Conservation (phyloP, 23 tunicate species). For the Clavelina lepadiformis region DNA sequence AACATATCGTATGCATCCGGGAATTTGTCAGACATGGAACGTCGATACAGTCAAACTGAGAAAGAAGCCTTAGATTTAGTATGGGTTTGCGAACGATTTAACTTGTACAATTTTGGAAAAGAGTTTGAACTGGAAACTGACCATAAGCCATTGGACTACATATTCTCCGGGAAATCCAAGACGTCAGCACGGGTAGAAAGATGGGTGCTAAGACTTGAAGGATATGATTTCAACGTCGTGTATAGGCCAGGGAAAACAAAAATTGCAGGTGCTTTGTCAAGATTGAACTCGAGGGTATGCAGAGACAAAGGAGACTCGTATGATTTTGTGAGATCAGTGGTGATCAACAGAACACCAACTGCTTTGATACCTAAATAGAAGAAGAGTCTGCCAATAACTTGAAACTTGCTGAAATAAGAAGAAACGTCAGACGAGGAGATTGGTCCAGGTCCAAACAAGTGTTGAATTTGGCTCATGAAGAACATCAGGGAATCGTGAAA, state of each 20-base stretch:
- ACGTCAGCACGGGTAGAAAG: constrained; percentile 23
- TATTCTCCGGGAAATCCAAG: constrained; percentile 16
- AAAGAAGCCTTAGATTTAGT: constrained; percentile 24
- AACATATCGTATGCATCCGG: constrained; percentile 17
- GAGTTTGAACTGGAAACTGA: constrained; percentile 32
- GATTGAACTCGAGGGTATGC: constrained; percentile 8
- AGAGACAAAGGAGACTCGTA: no score
- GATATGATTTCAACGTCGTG: constrained; percentile 16
- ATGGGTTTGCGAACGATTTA: constrained; percentile 22
- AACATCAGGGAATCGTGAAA: constrained; percentile 36
- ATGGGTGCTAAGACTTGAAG: constrained; percentile 21
- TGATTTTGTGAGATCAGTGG: neutral
- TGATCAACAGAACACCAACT: neutral
- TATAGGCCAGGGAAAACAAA: constrained; percentile 14
- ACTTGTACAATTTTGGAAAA: constrained; percentile 17
- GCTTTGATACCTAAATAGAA: constrained; percentile 4
- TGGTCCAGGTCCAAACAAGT: constrained; percentile 13
- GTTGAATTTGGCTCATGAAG: constrained; percentile 15
- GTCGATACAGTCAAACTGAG: constrained; percentile 13
- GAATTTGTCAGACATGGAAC: neutral
- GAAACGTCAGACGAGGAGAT: constrained; percentile 1
- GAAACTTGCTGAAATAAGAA: neutral
- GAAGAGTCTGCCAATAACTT: neutral
- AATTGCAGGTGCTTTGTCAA: constrained; percentile 25
- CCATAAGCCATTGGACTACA: constrained; percentile 9